phyloP scores from a whole-genome alignment of 2,888 invertebrate genomes.

The Eupithecia vulgata region DNA sequence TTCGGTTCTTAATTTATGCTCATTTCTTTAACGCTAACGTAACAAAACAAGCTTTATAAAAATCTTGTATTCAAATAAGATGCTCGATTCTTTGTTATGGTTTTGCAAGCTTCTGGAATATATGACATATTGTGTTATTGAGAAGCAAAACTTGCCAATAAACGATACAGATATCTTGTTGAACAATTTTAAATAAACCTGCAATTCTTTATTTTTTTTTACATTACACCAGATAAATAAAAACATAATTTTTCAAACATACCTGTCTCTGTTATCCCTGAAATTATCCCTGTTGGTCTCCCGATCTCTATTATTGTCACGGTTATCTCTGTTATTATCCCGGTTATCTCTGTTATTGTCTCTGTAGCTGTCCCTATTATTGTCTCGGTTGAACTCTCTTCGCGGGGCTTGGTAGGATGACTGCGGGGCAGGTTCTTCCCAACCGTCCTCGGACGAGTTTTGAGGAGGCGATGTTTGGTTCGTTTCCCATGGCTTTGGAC shows the following conservation, averaged over 20 bases:
- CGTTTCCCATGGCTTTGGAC: conserved; percentile 64
- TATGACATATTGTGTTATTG: background rate
- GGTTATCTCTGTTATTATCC: conserved; percentile 27
- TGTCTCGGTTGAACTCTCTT: conserved; percentile 43
- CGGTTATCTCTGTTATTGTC: conserved; percentile 9
- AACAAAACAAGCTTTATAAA: background rate
- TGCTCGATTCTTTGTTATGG: too few relatives aligned
- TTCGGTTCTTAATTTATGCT: background rate
- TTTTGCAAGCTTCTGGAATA: background rate
- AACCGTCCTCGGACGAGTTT: conserved; percentile 49
- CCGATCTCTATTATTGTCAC: conserved; percentile 33
- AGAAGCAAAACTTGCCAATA: background rate
- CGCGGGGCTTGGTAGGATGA: conserved; percentile 42
- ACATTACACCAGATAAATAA: background rate
- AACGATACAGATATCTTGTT: background rate
- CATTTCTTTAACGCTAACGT: background rate
- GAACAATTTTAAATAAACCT: background rate
- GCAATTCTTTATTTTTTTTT: background rate
- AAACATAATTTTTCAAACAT: conserved; percentile 7
- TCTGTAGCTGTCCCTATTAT: conserved; percentile 19
- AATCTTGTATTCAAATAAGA: background rate
- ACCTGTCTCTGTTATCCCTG: conserved; percentile 39
- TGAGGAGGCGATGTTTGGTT: conserved; percentile 45
- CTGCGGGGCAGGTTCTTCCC: conserved; percentile 55
- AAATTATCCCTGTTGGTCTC: conserved; percentile 14